Evolutionary conservation across 2,888 invertebrate species (phyloP).

Genomic region (Boloria euphrosyne): DNA sequence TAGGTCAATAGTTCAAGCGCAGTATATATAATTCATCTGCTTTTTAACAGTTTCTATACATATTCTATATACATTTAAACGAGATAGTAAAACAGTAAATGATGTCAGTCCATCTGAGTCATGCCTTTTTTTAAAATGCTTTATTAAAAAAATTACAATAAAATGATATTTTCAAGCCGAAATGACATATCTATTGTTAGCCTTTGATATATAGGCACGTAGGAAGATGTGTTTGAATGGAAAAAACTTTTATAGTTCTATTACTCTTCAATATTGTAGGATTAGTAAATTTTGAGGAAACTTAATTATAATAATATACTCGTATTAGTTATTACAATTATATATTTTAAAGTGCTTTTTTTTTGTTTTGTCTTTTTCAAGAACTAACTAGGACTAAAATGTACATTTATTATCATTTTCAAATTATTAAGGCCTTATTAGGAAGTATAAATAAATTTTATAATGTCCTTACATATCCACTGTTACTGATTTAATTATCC

Average conservation of each 20-base stretch:
- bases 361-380: too few species aligned
- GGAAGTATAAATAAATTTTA: too few species aligned
- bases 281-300: too few species aligned
- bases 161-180: slow-evolving; percentile 33
- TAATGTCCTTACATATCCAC: too few species aligned
- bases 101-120: slow-evolving; percentile 74
- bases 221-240: slow-evolving; percentile 11
- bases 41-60: slow-evolving; percentile 65
- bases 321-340: too few species aligned
- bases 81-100: slow-evolving; percentile 68
- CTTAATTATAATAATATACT: too few species aligned
- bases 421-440: too few species aligned
- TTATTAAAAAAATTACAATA: slow-evolving; percentile 34
- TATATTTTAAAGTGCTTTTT: too few species aligned
- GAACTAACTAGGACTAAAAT: too few species aligned
- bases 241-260: neutral
- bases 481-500: too few species aligned
- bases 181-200: slow-evolving; percentile 24
- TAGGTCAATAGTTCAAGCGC: slow-evolving; percentile 77
- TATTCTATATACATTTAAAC: slow-evolving; percentile 50
- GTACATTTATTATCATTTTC: too few species aligned
- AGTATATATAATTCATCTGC: slow-evolving; percentile 72
- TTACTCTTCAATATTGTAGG: neutral
- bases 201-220: slow-evolving; percentile 29
- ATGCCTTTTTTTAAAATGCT: slow-evolving; percentile 53